phyloP scores from a whole-genome alignment of 1,140 invertebrate species.

The Drosophila rufa region DNA sequence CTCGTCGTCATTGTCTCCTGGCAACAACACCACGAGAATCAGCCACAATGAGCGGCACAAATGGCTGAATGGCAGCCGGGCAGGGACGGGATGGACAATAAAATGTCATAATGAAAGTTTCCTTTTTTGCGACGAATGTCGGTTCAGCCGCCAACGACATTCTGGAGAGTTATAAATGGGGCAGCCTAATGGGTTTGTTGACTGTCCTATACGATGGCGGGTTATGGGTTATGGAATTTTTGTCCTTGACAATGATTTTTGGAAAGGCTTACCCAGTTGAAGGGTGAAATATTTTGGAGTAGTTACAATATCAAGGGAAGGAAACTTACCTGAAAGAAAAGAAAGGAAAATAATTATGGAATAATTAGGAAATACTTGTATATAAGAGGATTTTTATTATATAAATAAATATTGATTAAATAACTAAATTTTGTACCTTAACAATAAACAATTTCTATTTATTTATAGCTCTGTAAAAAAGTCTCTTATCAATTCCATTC shows the following conservation, averaged over 20 bases:
- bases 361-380: too few species aligned
- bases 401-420: too few species aligned
- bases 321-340: conserved; percentile 60
- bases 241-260: conserved; percentile 67
- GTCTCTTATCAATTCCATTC: neutral
- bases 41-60: conserved; percentile 52
- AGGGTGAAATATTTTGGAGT: neutral
- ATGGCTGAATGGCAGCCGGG: conserved; percentile 47
- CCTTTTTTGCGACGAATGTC: conserved; percentile 17
- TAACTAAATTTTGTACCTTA: too few species aligned
- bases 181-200: conserved; percentile 80
- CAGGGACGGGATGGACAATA: conserved; percentile 50
- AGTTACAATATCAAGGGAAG: neutral
- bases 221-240: conserved; percentile 36
- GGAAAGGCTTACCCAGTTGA: conserved; percentile 34
- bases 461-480: neutral
- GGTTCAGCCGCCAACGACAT: conserved; percentile 9
- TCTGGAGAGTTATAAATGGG: conserved; percentile 72
- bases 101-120: conserved; percentile 81
- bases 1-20: conserved; percentile 62
- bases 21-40: conserved; percentile 37
- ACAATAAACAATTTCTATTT: too few species aligned
- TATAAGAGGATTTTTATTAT: too few species aligned
- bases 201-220: conserved; percentile 55
- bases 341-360: neutral